A percentile compares a stretch with the other conserved stretches of the same genome.
phyloP scores from a whole-genome alignment of 2,888 invertebrate species.

The Lasius platythorax region DNA sequence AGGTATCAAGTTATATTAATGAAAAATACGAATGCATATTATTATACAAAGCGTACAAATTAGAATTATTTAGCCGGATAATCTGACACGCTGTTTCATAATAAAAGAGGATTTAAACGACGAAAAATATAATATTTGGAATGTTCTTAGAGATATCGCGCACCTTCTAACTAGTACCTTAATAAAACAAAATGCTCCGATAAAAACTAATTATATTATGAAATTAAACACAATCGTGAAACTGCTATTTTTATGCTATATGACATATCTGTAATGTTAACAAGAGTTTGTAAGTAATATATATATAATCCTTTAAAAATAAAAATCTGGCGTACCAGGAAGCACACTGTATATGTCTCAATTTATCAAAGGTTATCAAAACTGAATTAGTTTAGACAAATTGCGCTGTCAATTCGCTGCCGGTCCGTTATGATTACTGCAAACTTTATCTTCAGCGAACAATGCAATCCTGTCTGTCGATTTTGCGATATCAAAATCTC shows the following conservation, averaged over 20 bases:
- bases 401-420: not conserved
- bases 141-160: not conserved
- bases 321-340: not conserved
- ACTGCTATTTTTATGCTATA: not conserved
- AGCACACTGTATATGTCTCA: not conserved
- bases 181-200: not conserved
- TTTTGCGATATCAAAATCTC: slow-evolving; percentile 70
- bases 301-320: not conserved
- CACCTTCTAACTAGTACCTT: not conserved
- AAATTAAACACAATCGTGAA: not conserved
- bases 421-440: not conserved
- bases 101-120: not conserved
- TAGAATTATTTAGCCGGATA: slow-evolving; percentile 6
- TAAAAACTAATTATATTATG: not conserved
- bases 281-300: not conserved
- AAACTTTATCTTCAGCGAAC: slow-evolving; percentile 62
- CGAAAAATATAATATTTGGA: not conserved
- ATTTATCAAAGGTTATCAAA: not conserved
- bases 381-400: slow-evolving; percentile 12
- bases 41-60: not conserved
- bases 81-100: not conserved
- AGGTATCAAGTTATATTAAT: not conserved
- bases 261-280: not conserved
- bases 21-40: not conserved
- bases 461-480: slow-evolving; percentile 70